Base-by-base conservation (phyloP, 2,797 vertebrate species). In the Sebastiscus tertius region DNA sequence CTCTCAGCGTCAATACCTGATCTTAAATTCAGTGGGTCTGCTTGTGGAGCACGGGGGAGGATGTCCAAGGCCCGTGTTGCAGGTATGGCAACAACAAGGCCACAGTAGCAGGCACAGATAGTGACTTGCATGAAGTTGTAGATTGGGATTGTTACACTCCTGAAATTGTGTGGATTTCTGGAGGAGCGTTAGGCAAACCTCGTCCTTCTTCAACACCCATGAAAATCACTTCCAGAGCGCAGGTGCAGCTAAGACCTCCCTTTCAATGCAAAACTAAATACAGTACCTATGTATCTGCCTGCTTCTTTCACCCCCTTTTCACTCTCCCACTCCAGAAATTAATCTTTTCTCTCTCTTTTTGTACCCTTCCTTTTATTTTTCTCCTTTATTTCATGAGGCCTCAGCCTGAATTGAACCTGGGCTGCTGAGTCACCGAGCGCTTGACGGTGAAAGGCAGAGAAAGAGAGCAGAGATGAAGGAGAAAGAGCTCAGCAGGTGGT, bases 401-500 rank as follows among this genome's bases (percentile, higher is more conserved):
- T 87, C 73, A 11, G 89, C 52, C 65, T 93, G 89, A 91, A 95
- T 94, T 94, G 92, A 95, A 92, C 92, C 91, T 86, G 88, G 86
- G 83, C 92, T 94, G 95, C 94, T 94, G 92, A 94, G 94, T 95
- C 94, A 94, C 93, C 46, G 79, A 83, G 88, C 85, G 86, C 90
- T 90, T 76, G 92, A 79, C 33, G 80, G 92, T 93, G 92, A 94
- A 94, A 94, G 88, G 91, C 83, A 88, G 84, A 90, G 92, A 93
- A 89, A 90, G 88, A 64, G 84, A 88, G 87, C 66, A 87, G 88
- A 88, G 92, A 81, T 88, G 92, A 85, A 86, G 91, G 92, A 95
- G 94, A 96, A 96, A 95, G 91, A 82, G 68, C 95, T 91, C 95
- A 93, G 95, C 96, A 96, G 96, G 96, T 96, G 96, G 96, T 95